Evolutionary conservation across 2,797 vertebrate genomes (phyloP).

Genomic region (Rhinichthys osculus): DNA sequence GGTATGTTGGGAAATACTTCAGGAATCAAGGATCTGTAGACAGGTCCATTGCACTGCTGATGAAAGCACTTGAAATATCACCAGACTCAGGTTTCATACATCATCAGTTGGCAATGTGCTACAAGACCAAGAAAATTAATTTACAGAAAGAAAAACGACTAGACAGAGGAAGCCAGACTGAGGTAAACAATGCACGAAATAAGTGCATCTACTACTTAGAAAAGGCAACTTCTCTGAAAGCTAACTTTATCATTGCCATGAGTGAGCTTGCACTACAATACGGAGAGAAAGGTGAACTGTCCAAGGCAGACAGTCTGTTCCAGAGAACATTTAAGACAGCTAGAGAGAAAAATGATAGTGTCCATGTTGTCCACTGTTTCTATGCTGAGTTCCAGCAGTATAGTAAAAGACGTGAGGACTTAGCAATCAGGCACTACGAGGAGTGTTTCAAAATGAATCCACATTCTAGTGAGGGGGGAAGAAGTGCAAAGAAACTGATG

Average conservation of each 20-base stretch:
- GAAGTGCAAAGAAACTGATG: constrained; percentile 57
- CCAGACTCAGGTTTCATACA: constrained; percentile 72
- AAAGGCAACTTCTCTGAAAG: constrained; percentile 55
- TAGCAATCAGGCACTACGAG: constrained; percentile 72
- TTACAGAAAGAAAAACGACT: constrained; percentile 45
- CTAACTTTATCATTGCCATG: constrained; percentile 66
- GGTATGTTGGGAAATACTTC: constrained; percentile 80
- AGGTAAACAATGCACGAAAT: constrained; percentile 56
- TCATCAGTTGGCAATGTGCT: constrained; percentile 81
- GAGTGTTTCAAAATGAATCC: constrained; percentile 68
- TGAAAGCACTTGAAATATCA: constrained; percentile 64
- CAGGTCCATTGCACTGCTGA: constrained; percentile 70
- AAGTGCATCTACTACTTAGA: constrained; percentile 73
- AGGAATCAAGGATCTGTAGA: constrained; percentile 63
- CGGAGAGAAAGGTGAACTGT: constrained; percentile 46
- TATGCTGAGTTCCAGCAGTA: constrained; percentile 72
- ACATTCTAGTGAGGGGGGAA: background rate
- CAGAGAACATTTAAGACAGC: constrained; percentile 61
- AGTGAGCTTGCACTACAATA: constrained; percentile 71
- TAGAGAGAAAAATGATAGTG: constrained; percentile 44
- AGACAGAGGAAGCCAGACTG: background rate
- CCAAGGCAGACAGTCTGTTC: constrained; percentile 75
- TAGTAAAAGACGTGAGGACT: constrained; percentile 56
- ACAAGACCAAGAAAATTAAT: constrained; percentile 55
- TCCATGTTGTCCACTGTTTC: constrained; percentile 56